phyloP scores from a whole-genome alignment of 2,113 vertebrate species.

The Pongo abelii region DNA sequence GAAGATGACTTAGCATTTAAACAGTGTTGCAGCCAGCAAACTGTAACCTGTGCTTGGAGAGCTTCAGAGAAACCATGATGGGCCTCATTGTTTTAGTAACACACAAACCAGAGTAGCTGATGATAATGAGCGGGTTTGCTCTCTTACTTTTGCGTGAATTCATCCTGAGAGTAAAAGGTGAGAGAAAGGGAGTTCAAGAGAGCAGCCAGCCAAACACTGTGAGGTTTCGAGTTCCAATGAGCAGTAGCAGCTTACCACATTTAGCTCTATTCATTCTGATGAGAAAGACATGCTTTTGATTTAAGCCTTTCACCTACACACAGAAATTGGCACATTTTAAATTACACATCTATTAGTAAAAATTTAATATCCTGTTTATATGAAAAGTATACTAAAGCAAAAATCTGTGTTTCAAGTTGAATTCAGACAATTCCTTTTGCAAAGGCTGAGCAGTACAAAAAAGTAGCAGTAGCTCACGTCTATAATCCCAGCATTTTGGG shows the following conservation, averaged over 20 bases:
- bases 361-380: background rate
- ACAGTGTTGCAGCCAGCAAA: background rate
- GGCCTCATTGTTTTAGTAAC: background rate
- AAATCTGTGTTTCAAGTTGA: background rate
- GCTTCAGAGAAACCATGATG: background rate
- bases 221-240: background rate
- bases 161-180: background rate
- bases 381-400: background rate
- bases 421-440: background rate
- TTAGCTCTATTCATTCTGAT: background rate
- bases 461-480: no score
- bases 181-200: background rate
- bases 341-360: background rate
- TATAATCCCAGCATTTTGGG: no score
- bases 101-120: background rate
- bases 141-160: background rate
- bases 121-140: background rate
- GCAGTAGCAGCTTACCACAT: rapidly evolving
- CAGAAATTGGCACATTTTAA: background rate
- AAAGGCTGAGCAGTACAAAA: background rate
- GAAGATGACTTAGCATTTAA: background rate
- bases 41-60: background rate
- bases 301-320: background rate
- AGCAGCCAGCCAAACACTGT: background rate
- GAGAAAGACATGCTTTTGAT: background rate